Conservation (phyloP, 2,888 invertebrate species). For the Hesperia comma region DNA sequence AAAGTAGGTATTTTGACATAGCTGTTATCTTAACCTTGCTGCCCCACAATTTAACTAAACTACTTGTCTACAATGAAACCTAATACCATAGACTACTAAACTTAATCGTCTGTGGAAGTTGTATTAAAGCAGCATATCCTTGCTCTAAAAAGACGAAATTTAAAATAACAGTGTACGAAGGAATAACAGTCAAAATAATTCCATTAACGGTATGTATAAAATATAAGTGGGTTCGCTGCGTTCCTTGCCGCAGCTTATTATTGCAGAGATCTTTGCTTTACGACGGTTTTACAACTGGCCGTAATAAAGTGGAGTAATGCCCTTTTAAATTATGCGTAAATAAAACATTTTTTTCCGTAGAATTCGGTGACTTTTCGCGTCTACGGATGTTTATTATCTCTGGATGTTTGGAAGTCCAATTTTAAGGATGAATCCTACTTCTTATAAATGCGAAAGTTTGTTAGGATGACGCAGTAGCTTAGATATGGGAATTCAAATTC, state of each 20-base stretch:
- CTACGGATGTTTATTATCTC: not conserved
- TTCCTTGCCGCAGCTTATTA: conserved; percentile 18
- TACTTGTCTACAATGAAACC: no score
- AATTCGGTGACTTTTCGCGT: not conserved
- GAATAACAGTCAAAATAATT: conserved; percentile 8
- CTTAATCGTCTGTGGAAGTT: no score
- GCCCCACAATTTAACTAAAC: no score
- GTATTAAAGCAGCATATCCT: no score
- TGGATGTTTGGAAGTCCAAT: not conserved
- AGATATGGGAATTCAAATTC: no score
- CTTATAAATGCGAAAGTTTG: no score
- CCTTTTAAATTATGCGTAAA: conserved; percentile 26
- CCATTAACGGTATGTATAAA: not conserved
- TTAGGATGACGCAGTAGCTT: no score
- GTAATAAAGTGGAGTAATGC: conserved; percentile 16
- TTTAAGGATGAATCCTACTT: no score
- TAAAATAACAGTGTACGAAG: not conserved
- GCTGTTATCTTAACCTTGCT: no score
- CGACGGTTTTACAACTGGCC: conserved; percentile 32
- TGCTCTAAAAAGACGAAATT: not conserved
- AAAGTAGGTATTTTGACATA: no score
- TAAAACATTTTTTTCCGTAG: conserved; percentile 3
- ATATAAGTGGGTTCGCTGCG: not conserved
- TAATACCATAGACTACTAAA: no score
- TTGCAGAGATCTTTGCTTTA: conserved; percentile 18